These are phyloP conservation scores for Tipula helvola DNA, from an alignment of 2,888 invertebrate genomes.

Conservation along the genomic window DNA sequence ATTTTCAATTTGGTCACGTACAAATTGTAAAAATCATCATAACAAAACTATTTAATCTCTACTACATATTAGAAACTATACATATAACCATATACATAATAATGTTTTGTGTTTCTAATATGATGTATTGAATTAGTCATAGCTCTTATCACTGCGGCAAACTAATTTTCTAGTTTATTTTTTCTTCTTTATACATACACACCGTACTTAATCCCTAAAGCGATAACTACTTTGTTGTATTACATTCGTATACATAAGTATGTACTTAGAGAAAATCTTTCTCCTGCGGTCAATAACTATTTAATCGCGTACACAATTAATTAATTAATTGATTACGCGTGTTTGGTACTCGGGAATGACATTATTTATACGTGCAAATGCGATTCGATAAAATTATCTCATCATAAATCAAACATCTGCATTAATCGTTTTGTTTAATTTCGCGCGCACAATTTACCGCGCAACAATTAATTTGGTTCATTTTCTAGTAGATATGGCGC, in stretches of 20 bases:
- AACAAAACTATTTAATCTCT: slow-evolving; percentile 4
- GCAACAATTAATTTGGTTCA: background rate
- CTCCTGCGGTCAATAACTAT: background rate
- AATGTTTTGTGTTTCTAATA: background rate
- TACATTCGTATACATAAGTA: background rate
- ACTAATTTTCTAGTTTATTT: background rate
- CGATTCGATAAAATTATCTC: background rate
- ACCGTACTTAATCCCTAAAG: background rate
- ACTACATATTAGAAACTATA: background rate
- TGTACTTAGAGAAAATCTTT: background rate
- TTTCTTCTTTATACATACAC: background rate
- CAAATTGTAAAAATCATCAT: background rate
- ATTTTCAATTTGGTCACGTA: background rate
- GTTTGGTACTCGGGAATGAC: background rate
- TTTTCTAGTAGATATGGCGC: background rate
- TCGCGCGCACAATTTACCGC: background rate
- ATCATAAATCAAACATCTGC: background rate
- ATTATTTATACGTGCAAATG: background rate
- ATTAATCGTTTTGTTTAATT: background rate
- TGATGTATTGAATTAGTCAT: background rate
- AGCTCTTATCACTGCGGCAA: background rate
- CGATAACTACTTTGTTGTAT: background rate
- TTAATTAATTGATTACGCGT: background rate
- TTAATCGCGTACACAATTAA: background rate
- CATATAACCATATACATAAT: background rate